These are phyloP conservation scores for Falco rusticolus DNA, from an alignment of 2,797 vertebrate genomes.

Conservation along the genomic window DNA sequence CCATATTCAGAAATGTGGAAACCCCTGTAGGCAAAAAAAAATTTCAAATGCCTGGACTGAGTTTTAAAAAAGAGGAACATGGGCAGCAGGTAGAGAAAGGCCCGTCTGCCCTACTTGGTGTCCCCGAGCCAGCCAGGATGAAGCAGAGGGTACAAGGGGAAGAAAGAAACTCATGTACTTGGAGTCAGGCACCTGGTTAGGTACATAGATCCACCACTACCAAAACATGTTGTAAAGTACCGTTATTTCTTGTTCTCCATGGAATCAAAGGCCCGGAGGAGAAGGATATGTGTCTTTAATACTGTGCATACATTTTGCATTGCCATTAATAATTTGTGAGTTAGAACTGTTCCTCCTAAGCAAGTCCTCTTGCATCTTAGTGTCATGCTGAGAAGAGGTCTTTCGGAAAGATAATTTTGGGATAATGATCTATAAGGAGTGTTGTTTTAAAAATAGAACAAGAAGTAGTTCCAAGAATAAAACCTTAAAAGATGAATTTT, in stretches of 20 bases:
- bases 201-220: neutral
- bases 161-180: neutral
- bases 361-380: neutral
- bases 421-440: constrained; percentile 2
- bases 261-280: neutral
- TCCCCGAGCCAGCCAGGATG: neutral
- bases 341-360: constrained; percentile 13
- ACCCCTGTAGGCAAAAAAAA: accelerated
- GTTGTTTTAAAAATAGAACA: constrained; percentile 40
- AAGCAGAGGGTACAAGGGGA: neutral
- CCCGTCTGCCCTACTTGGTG: neutral
- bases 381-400: constrained; percentile 6
- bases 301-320: neutral
- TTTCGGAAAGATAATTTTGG: constrained; percentile 34
- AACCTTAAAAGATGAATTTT: constrained; percentile 6
- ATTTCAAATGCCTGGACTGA: neutral
- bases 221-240: neutral
- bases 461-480: constrained; percentile 29
- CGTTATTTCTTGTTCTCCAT: neutral
- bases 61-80: neutral
- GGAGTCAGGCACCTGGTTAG: neutral
- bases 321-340: constrained; percentile 20
- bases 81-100: neutral
- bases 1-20: neutral
- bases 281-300: neutral